These are phyloP conservation scores for Bombus breviceps DNA, from an alignment of 1,140 invertebrate species.

Conservation along the genomic window DNA sequence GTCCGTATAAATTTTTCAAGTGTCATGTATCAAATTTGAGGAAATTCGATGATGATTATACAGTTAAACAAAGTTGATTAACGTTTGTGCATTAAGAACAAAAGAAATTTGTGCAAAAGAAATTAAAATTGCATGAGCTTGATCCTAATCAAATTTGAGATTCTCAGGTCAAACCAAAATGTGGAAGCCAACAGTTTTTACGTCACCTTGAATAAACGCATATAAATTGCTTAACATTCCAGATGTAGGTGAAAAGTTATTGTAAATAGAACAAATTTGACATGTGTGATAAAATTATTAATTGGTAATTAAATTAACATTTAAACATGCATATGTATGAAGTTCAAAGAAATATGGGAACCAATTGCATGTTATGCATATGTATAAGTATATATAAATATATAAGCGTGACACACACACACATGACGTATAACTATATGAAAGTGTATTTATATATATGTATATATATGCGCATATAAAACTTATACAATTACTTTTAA, in stretches of 20 bases:
- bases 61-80: background rate
- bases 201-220: background rate
- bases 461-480: conserved; percentile 45
- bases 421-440: conserved; percentile 11
- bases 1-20: background rate
- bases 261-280: conserved; percentile 43
- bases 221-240: conserved; percentile 35
- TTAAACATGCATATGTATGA: conserved; percentile 35
- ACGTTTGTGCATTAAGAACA: background rate
- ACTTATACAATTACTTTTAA: conserved; percentile 52
- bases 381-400: conserved; percentile 48
- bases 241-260: conserved; percentile 25
- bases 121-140: conserved; percentile 5
- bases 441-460: conserved; percentile 44
- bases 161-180: conserved; percentile 3
- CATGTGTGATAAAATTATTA: conserved; percentile 44
- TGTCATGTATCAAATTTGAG: background rate
- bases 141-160: conserved; percentile 28
- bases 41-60: conserved; percentile 1
- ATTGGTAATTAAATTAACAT: conserved; percentile 40
- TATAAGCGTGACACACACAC: conserved; percentile 16
- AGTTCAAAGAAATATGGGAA: conserved; percentile 45
- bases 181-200: background rate
- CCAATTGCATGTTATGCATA: conserved; percentile 50
- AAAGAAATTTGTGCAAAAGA: too few species aligned